Evolutionary conservation across 2,113 vertebrate species (phyloP), one percentile per base, ranked within the genome.

Genomic region (Tylochromis polylepis): DNA sequence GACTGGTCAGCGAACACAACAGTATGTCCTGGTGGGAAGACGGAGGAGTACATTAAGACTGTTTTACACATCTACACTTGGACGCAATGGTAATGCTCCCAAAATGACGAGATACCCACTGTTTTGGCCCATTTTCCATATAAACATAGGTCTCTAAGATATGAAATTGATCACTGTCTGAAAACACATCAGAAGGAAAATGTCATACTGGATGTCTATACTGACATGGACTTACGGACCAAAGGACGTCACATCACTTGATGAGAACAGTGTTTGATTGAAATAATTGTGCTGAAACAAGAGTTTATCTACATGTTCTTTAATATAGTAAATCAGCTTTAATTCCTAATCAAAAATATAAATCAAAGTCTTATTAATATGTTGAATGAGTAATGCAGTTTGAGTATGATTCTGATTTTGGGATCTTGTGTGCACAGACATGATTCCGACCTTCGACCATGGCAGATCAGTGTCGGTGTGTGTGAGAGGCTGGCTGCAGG

Each of bases 1-100:
- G 99, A 99, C 41, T 96, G 96, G 95, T 99, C 98, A 81, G 98
- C 97, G 83, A 99, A 99, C 56, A 99, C 84, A 46, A 99, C 62
- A 0, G 96, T 98, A 84, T 92, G 96, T 18, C 98, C 98, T 99
- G 79, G 3, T 46, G 24, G 60, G 51, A 51, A 12, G 34, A 27
- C 8, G 11, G 8, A 24, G 27, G 6, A 78, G n/a, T 3, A n/a
- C 8, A 6, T 81, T 16, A 41, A 46, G 27, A 16, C 65, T 4
- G n/a, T 22, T 43, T n/a, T 11, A 72, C 65, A 27, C 22, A 49
- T 0, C 67, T 27, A 70, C 62, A 70, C 11, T 22, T n/a, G 18
- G 29, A 31, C 5, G 1, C 62, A 41, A n/a, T 15, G 62, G 62
- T n/a, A 41, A 67, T 8, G 31, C 60, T 65, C 60, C 60, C 31